Evolutionary conservation across 2,113 vertebrate species (phyloP).

Genomic region (Sisor rabdophorus): DNA sequence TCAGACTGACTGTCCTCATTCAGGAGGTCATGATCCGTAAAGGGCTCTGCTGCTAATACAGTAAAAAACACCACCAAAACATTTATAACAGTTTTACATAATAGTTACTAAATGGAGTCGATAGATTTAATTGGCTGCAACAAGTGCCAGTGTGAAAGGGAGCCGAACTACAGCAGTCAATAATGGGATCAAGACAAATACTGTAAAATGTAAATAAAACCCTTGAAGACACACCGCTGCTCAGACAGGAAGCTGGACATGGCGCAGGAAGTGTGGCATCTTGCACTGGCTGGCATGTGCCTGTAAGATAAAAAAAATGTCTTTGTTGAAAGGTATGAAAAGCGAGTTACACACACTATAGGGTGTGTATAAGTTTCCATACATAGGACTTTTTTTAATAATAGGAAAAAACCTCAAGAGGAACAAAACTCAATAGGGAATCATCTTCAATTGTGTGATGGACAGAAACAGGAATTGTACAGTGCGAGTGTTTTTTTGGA

Average conservation of each 20-base stretch:
- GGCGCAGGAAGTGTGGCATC: background rate
- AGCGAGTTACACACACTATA: too few relatives aligned
- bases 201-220: background rate
- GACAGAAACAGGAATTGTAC: too few relatives aligned
- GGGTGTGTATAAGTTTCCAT: too few relatives aligned
- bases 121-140: background rate
- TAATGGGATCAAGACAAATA: too few relatives aligned
- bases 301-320: constrained; percentile 47
- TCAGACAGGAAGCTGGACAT: background rate
- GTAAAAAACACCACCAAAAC: background rate
- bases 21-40: constrained; percentile 71
- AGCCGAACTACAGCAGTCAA: too few relatives aligned
- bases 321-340: too few relatives aligned
- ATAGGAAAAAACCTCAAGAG: too few relatives aligned
- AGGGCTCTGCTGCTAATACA: constrained; percentile 50
- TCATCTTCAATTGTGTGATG: too few relatives aligned
- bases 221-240: constrained; percentile 19
- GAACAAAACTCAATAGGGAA: too few relatives aligned
- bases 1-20: constrained; percentile 77
- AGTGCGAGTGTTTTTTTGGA: too few relatives aligned
- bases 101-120: background rate
- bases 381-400: too few relatives aligned
- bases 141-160: background rate
- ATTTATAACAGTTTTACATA: background rate
- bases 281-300: constrained; percentile 55